phyloP scores from a whole-genome alignment of 2,113 vertebrate genomes.

The Neotoma lepida region DNA sequence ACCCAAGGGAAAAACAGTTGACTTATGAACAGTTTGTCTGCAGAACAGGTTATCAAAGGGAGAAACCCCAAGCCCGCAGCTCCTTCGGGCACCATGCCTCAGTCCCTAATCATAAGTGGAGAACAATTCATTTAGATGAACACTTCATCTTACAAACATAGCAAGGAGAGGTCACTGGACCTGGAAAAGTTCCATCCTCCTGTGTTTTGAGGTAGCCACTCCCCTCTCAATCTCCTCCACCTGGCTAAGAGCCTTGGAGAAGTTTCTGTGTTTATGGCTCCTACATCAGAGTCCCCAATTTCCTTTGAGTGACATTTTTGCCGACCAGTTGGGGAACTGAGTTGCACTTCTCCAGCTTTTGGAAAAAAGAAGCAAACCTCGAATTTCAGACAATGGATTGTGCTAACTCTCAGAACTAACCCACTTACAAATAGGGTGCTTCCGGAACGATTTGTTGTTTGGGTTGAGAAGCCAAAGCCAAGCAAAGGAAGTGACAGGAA shows the following conservation, averaged over 20 bases:
- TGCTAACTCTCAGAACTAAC: background rate
- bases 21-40: background rate
- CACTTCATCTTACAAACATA: background rate
- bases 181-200: background rate
- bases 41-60: background rate
- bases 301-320: background rate
- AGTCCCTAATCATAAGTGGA: background rate
- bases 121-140: background rate
- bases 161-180: background rate
- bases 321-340: background rate
- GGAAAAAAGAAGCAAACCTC: background rate
- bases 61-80: background rate
- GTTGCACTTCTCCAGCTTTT: background rate
- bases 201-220: background rate
- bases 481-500: background rate
- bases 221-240: background rate
- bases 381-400: constrained; percentile 44
- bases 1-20: background rate
- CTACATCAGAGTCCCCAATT: background rate
- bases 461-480: constrained; percentile 49
- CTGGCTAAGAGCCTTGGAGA: background rate
- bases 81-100: background rate
- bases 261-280: background rate
- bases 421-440: background rate
- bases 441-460: background rate